These are phyloP conservation scores for Drosophila nikananu DNA, from an alignment of 1,140 invertebrate species.

Conservation along the genomic window DNA sequence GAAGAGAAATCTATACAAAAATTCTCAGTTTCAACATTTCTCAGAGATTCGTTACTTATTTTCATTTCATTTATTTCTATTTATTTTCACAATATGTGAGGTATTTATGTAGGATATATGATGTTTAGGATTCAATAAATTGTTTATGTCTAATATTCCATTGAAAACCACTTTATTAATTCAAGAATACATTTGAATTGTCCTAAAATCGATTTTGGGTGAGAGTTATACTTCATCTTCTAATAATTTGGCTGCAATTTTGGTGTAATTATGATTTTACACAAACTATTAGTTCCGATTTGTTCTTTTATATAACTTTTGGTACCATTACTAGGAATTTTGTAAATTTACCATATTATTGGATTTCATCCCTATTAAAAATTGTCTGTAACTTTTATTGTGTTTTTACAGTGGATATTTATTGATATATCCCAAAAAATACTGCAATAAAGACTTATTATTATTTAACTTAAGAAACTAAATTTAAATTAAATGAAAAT, in stretches of 20 bases:
- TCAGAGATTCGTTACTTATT: constrained; percentile 6
- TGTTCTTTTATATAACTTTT: too few species aligned
- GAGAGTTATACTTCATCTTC: too few species aligned
- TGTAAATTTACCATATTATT: too few species aligned
- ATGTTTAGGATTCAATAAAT: not conserved
- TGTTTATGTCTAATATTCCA: not conserved
- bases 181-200: not conserved
- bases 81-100: not conserved
- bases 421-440: too few species aligned
- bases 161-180: not conserved
- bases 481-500: not conserved
- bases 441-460: too few species aligned
- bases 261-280: too few species aligned
- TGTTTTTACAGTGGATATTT: too few species aligned
- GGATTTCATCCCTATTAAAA: too few species aligned
- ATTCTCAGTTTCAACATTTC: not conserved
- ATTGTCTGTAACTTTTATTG: too few species aligned
- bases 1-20: constrained; percentile 11
- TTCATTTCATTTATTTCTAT: not conserved
- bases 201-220: not conserved
- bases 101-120: not conserved
- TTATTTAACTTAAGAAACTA: not conserved
- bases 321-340: too few species aligned
- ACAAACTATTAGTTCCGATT: too few species aligned
- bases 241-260: too few species aligned